Conservation (phyloP, 2,888 invertebrate species). For the Ichneumoninae sp. region DNA sequence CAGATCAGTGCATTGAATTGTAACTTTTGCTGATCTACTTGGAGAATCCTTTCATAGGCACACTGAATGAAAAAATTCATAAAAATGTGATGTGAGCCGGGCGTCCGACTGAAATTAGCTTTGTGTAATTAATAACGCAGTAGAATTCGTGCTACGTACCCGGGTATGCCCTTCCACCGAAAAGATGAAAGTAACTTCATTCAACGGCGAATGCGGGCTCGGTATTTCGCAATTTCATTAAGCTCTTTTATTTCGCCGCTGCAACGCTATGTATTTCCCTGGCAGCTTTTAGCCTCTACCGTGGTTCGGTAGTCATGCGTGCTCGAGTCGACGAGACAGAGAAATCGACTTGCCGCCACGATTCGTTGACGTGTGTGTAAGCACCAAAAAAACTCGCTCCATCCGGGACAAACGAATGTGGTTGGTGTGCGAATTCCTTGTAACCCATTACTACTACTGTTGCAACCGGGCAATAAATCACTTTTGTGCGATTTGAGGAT, state of each 20-base stretch:
- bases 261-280: conserved; percentile 13
- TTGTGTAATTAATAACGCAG: conserved; percentile 51
- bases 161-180: not conserved
- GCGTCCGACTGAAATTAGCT: conserved; percentile 54
- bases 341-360: conserved; percentile 32
- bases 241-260: conserved; percentile 58
- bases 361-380: conserved; percentile 29
- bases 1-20: not conserved
- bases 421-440: conserved; percentile 4
- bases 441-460: conserved; percentile 10
- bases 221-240: conserved; percentile 62
- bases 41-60: not conserved
- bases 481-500: conserved; percentile 35
- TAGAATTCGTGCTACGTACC: conserved; percentile 36
- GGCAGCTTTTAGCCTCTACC: conserved; percentile 24
- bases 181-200: conserved; percentile 65
- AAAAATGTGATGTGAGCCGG: conserved; percentile 8
- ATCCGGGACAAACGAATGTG: conserved; percentile 6
- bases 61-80: not conserved
- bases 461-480: conserved; percentile 30
- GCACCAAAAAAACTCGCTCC: conserved; percentile 1
- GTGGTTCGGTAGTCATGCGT: conserved; percentile 20
- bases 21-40: not conserved
- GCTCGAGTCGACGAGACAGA: conserved; percentile 25
- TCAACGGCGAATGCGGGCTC: conserved; percentile 47